Conservation (phyloP, 2,797 vertebrate genomes). For the Melanotaenia pygmaea region DNA sequence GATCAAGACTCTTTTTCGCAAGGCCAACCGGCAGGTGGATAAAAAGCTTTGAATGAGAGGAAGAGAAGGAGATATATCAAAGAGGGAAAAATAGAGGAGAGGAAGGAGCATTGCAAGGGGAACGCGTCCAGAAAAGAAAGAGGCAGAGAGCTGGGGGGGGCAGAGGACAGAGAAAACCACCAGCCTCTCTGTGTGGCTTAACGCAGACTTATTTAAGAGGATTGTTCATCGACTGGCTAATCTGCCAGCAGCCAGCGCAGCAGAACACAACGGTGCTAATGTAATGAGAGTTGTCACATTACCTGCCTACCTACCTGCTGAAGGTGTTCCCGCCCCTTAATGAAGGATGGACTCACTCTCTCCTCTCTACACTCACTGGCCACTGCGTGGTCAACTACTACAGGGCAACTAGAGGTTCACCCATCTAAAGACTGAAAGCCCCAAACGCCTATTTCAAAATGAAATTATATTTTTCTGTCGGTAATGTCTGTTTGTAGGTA, state of each 20-base stretch:
- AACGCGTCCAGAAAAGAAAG: conserved; percentile 26
- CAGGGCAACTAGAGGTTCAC: conserved; percentile 51
- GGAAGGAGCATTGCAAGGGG: conserved; percentile 25
- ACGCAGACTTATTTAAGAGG: conserved; percentile 84
- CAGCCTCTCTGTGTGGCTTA: conserved; percentile 76
- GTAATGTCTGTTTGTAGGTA: conserved; percentile 47
- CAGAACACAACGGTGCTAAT: conserved; percentile 82
- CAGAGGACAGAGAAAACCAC: conserved; percentile 52
- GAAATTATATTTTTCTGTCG: conserved; percentile 45
- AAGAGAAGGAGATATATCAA: conserved; percentile 22
- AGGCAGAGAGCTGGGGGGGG: conserved; percentile 21
- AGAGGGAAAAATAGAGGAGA: conserved; percentile 26
- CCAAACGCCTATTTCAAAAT: conserved; percentile 66
- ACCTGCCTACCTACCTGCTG: conserved; percentile 53
- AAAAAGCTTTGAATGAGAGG: conserved; percentile 73
- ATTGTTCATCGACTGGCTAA: conserved; percentile 82
- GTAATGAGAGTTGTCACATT: conserved; percentile 77
- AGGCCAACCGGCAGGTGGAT: conserved; percentile 82
- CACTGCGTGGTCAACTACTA: conserved; percentile 78
- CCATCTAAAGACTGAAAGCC: conserved; percentile 36
- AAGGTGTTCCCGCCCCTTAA: conserved; percentile 44
- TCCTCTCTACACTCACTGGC: conserved; percentile 68
- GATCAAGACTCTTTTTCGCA: conserved; percentile 83
- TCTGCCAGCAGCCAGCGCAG: conserved; percentile 82
- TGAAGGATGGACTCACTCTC: conserved; percentile 47